Conservation (phyloP, 1,140 invertebrate species). For the Campoletis sonorensis region DNA sequence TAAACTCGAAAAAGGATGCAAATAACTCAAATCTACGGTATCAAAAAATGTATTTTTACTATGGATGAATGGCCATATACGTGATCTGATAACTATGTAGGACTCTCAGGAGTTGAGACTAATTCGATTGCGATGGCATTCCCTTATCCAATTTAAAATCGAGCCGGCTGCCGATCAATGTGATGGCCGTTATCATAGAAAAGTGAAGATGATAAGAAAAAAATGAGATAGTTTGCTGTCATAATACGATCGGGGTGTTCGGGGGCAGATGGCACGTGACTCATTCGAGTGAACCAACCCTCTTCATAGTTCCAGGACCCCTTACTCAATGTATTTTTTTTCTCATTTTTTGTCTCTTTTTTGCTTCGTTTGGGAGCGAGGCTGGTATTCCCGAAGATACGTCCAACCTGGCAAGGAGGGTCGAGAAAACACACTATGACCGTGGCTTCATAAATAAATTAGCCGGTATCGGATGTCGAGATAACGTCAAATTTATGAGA, state of each 20-base stretch:
- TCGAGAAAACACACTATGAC: conserved; percentile 39
- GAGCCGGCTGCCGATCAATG: conserved; percentile 17
- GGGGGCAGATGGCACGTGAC: conserved; percentile 75
- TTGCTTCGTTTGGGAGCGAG: conserved; percentile 14
- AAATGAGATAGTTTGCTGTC: conserved; percentile 62
- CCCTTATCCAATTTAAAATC: conserved; percentile 26
- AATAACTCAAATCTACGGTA: too few relatives aligned
- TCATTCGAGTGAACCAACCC: conserved; percentile 60
- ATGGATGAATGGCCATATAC: background rate
- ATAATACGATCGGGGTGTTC: conserved; percentile 65
- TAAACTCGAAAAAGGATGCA: too few relatives aligned
- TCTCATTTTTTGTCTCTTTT: conserved; percentile 9
- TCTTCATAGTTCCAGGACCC: conserved; percentile 42
- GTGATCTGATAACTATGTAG: background rate
- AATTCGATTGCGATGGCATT: conserved; percentile 22
- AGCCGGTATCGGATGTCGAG: conserved; percentile 69
- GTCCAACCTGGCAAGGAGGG: conserved; percentile 17
- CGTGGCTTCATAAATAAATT: conserved; percentile 74
- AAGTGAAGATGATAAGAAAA: conserved; percentile 38
- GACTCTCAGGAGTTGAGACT: background rate
- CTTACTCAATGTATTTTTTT: conserved; percentile 33
- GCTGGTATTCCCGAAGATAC: background rate
- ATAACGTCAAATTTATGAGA: conserved; percentile 72
- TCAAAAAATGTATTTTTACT: too few relatives aligned
- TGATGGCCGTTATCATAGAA: background rate